These are phyloP conservation scores for Andrena praecox DNA, from an alignment of 2,888 invertebrate species.

Conservation along the genomic window DNA sequence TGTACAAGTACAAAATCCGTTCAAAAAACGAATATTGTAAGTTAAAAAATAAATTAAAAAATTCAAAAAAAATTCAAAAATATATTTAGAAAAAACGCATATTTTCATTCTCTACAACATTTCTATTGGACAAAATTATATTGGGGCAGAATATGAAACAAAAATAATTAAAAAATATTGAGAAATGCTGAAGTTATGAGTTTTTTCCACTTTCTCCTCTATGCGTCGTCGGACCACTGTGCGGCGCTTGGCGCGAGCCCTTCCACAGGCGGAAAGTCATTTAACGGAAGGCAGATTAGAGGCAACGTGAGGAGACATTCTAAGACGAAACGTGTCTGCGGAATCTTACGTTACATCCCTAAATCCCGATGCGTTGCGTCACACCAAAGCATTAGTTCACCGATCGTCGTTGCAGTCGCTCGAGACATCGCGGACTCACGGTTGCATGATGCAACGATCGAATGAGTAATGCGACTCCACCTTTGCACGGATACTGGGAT, in stretches of 20 bases:
- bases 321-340: slow-evolving; percentile 20
- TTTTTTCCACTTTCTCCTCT: too few species aligned
- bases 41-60: too few species aligned
- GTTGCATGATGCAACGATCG: slow-evolving; percentile 24
- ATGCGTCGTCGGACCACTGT: too few species aligned
- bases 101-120: too few species aligned
- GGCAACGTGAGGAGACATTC: slow-evolving; percentile 20
- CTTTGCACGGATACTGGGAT: not conserved
- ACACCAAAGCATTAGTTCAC: not conserved
- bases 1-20: too few species aligned
- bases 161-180: too few species aligned
- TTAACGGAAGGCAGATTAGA: slow-evolving; percentile 1
- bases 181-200: too few species aligned
- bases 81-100: too few species aligned
- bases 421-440: slow-evolving; percentile 7
- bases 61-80: too few species aligned
- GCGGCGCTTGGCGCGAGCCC: not conserved
- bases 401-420: slow-evolving; percentile 21
- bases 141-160: too few species aligned
- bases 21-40: too few species aligned
- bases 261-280: not conserved
- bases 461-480: slow-evolving; percentile 1
- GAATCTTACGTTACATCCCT: slow-evolving; percentile 52
- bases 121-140: too few species aligned
- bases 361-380: slow-evolving; percentile 42